phyloP scores from a whole-genome alignment of 2,888 invertebrate species.

The Elysia crispata region DNA sequence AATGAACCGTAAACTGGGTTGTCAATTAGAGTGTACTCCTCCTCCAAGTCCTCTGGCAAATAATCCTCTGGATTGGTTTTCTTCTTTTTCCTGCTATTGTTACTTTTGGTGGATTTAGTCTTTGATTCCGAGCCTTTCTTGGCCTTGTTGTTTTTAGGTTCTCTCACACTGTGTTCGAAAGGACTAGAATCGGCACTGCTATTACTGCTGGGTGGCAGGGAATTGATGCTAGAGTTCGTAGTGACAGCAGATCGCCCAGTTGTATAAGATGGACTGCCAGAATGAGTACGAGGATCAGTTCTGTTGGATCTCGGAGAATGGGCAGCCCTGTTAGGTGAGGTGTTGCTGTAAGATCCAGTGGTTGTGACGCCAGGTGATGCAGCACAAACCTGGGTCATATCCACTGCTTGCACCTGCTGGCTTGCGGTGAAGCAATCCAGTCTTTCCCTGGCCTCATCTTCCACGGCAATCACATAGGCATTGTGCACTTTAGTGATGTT shows the following conservation, averaged over 20 bases:
- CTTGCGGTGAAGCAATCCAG: slow-evolving; percentile 81
- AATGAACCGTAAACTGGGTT: slow-evolving; percentile 50
- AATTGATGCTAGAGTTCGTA: slow-evolving; percentile 3
- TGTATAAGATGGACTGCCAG: background rate
- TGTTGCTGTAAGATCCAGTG: slow-evolving; percentile 11
- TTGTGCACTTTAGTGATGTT: slow-evolving; percentile 83
- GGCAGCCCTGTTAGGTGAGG: slow-evolving; percentile 20
- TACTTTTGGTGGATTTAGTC: slow-evolving; percentile 2
- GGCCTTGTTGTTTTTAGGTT: background rate
- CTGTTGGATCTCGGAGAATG: background rate
- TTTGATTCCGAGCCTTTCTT: background rate
- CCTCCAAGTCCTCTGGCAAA: slow-evolving; percentile 36
- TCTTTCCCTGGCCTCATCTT: slow-evolving; percentile 93
- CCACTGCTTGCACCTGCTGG: slow-evolving; percentile 88
- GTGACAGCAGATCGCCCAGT: background rate
- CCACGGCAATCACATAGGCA: slow-evolving; percentile 98
- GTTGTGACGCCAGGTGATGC: background rate
- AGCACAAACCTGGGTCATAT: slow-evolving; percentile 87
- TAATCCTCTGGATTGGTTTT: background rate
- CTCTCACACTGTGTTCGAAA: background rate
- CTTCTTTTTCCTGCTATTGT: background rate
- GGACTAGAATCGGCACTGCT: background rate
- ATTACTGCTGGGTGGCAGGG: slow-evolving; percentile 19
- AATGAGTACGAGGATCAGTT: background rate
- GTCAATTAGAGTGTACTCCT: slow-evolving; percentile 51